Evolutionary conservation across 2,888 invertebrate genomes (phyloP), one percentile per base, ranked within the genome.

Genomic region (Stenodera caucasica): DNA sequence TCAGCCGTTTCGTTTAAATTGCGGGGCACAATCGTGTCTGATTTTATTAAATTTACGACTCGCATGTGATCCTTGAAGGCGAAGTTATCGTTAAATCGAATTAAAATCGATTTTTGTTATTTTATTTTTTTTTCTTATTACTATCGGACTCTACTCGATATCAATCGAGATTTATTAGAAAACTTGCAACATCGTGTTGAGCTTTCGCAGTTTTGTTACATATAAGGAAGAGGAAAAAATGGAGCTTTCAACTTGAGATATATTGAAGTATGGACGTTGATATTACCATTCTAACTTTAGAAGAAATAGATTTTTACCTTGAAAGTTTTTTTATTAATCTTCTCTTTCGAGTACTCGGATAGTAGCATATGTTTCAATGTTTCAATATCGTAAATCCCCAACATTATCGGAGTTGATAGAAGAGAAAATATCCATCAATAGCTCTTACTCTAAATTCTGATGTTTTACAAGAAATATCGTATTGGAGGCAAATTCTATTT

Each of bases 91-190:
- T 45, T 23, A 23, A 45, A 45, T 45, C 23, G 18, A 45, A 45
- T 45, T 45, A 23, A 23, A 45, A 45, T 45, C 45, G 45, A 45
- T 45, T 45, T 45, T 18, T 29, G 7, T 29, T 29, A 6, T 29
- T 29, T 29, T 29, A 7, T 4, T 32, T 7, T 45, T 21, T 21
- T 26, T 5, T 4, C 26, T 23, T 45, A n/a, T n/a, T n/a, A n/a
- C n/a, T n/a, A 45, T 45, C 45, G 45, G 12, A 45, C 23, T 23
- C 45, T 12, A 18, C 45, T 45, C 11, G 21, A 21, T 45, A 45
- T 21, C 45, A 45, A 45, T 45, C 45, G 45, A 45, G 45, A 45
- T 45, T 45, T 45, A 45, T 45, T 45, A 45, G 45, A 45, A 45
- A 45, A 45, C 40, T 40, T 40, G 21, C 9, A 40, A 18, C 18